Evolutionary conservation across 1,140 invertebrate species (phyloP).

Genomic region (Ceratina calcarata): DNA sequence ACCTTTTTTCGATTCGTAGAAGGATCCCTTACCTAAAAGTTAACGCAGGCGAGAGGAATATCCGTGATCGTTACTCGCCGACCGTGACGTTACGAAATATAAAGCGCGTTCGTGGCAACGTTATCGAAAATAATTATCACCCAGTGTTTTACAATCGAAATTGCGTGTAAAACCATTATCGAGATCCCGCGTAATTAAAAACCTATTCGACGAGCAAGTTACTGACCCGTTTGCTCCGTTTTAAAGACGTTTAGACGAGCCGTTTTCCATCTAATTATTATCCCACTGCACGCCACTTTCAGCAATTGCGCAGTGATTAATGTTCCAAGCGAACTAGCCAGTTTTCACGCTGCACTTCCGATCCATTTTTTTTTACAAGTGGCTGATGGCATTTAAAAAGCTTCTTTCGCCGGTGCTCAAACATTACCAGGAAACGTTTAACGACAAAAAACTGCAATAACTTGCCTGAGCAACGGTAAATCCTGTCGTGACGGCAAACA

Average conservation of each 20-base stretch:
- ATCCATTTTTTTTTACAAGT: too few species aligned
- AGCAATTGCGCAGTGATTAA: slow-evolving; percentile 12
- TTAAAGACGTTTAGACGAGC: slow-evolving; percentile 10
- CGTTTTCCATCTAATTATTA: slow-evolving; percentile 11
- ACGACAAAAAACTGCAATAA: neutral
- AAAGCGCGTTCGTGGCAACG: neutral
- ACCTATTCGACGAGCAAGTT: slow-evolving; percentile 3
- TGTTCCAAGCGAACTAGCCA: neutral
- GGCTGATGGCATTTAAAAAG: neutral
- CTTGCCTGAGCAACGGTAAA: neutral
- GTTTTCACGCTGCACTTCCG: neutral
- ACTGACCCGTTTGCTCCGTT: neutral
- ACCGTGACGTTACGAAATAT: slow-evolving; percentile 22
- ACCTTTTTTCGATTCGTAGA: neutral
- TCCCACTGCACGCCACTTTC: neutral
- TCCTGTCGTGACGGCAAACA: neutral
- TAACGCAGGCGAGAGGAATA: neutral
- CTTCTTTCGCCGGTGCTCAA: neutral
- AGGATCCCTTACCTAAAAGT: neutral
- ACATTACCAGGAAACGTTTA: neutral
- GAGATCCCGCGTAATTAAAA: slow-evolving; percentile 25
- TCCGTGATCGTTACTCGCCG: neutral
- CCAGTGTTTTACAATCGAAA: slow-evolving; percentile 25
- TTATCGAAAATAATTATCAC: slow-evolving; percentile 31
- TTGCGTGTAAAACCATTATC: slow-evolving; percentile 24